Percentiles rank a stretch among this genome's conserved stretches.
Conservation (phyloP, 2,113 vertebrate species). For the Sigmodon hispidus region DNA sequence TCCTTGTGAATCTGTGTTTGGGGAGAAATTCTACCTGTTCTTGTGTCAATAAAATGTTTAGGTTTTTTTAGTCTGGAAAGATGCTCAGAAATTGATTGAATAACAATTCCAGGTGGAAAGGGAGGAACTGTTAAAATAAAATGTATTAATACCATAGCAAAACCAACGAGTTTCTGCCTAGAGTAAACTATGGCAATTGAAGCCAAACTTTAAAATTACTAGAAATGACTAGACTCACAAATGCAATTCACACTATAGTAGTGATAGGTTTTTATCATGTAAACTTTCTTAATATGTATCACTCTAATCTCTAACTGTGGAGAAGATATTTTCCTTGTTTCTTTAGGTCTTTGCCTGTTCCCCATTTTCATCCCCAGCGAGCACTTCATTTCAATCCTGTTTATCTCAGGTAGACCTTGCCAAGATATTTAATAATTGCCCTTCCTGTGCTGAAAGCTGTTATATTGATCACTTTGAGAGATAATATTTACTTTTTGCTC, state of each 20-base stretch:
- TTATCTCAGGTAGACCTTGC: conserved; percentile 65
- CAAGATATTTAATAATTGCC: conserved; percentile 73
- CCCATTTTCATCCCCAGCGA: conserved; percentile 10
- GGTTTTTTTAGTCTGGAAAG: conserved; percentile 25
- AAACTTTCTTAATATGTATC: neutral
- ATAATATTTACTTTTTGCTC: conserved; percentile 77
- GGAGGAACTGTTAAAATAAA: neutral
- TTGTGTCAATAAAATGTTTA: conserved; percentile 40
- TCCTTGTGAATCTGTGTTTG: conserved; percentile 60
- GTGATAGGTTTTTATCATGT: neutral
- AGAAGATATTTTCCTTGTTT: conserved; percentile 35
- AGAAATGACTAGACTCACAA: conserved; percentile 47
- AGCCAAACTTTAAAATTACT: conserved; percentile 28
- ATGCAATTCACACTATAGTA: neutral
- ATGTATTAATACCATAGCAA: neutral
- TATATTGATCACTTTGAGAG: conserved; percentile 73
- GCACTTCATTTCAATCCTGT: neutral
- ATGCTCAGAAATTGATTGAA: conserved; percentile 41
- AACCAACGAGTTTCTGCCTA: neutral
- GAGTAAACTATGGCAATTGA: conserved; percentile 22
- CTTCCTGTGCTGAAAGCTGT: conserved; percentile 65
- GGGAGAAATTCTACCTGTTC: conserved; percentile 31
- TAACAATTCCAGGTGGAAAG: neutral
- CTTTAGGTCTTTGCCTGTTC: neutral
- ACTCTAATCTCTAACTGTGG: conserved; percentile 49